Percentiles rank a stretch among this genome's conserved stretches.
These are phyloP conservation scores for Coracopsis vasa DNA, from an alignment of 2,113 vertebrate genomes.

Conservation along the genomic window DNA sequence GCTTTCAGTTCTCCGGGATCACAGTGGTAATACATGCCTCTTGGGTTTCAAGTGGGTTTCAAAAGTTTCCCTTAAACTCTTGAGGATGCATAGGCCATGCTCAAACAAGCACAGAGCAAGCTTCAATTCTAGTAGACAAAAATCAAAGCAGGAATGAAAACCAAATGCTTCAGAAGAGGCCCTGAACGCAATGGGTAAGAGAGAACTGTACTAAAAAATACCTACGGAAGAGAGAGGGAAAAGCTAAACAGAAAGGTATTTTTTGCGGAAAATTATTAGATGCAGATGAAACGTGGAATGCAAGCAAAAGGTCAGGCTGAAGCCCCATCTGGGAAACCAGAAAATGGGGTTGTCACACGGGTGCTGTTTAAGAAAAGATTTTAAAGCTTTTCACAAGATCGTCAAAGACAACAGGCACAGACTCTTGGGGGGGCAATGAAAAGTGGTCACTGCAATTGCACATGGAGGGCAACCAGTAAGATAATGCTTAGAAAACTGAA, in stretches of 20 bases:
- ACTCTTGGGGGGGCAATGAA: not conserved
- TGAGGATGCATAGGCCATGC: not conserved
- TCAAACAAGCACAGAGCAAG: not conserved
- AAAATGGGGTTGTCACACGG: not conserved
- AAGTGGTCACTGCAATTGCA: not conserved
- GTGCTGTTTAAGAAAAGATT: not conserved
- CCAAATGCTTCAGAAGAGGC: not conserved
- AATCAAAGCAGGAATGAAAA: not conserved
- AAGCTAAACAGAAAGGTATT: not conserved
- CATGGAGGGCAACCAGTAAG: not conserved
- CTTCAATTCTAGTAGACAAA: not conserved
- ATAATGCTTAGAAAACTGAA: not conserved
- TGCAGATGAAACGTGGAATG: not conserved
- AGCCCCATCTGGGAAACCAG: not conserved
- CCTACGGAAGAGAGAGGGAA: not conserved
- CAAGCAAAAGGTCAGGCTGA: not conserved
- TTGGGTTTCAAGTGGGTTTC: not conserved
- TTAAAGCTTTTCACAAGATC: not conserved
- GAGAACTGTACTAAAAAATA: not conserved
- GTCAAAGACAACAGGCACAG: not conserved
- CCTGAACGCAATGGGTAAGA: not conserved
- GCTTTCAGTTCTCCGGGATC: not conserved
- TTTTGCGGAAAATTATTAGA: not conserved
- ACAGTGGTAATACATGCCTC: rapidly evolving
- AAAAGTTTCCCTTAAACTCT: not conserved